Evolutionary conservation across 2,113 vertebrate genomes (phyloP).

Genomic region (Lasiurus borealis): DNA sequence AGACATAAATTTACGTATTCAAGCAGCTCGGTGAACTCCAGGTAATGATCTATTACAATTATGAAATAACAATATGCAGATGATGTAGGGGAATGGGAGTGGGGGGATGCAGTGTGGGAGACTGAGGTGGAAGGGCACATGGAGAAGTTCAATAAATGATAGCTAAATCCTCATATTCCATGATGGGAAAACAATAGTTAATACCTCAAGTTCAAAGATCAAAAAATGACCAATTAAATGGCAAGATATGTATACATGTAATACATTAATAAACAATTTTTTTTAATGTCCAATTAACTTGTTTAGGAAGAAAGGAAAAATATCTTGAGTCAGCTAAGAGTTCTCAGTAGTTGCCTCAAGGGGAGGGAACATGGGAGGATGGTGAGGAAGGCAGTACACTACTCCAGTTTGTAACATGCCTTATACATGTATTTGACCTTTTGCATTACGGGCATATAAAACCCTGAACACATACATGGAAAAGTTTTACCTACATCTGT

Average conservation of each 20-base stretch:
- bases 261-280: no score
- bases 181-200: slow-evolving; percentile 17
- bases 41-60: slow-evolving; percentile 48
- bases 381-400: background rate
- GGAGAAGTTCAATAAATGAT: background rate
- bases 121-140: background rate
- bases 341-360: slow-evolving; percentile 24
- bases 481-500: slow-evolving; percentile 31
- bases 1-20: slow-evolving; percentile 51
- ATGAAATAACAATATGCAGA: slow-evolving; percentile 39
- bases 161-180: slow-evolving; percentile 26
- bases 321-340: slow-evolving; percentile 35
- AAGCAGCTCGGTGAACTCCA: slow-evolving; percentile 4
- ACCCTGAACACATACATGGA: background rate
- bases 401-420: background rate
- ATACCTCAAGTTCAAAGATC: slow-evolving; percentile 38
- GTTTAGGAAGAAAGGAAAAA: background rate
- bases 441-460: background rate
- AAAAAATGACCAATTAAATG: background rate
- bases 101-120: background rate
- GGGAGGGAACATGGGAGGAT: background rate
- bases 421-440: background rate
- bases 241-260: no score
- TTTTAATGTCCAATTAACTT: slow-evolving; percentile 8
- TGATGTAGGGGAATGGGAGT: background rate